phyloP scores from a whole-genome alignment of 1,140 invertebrate genomes.

The Diorhabda elongata region DNA sequence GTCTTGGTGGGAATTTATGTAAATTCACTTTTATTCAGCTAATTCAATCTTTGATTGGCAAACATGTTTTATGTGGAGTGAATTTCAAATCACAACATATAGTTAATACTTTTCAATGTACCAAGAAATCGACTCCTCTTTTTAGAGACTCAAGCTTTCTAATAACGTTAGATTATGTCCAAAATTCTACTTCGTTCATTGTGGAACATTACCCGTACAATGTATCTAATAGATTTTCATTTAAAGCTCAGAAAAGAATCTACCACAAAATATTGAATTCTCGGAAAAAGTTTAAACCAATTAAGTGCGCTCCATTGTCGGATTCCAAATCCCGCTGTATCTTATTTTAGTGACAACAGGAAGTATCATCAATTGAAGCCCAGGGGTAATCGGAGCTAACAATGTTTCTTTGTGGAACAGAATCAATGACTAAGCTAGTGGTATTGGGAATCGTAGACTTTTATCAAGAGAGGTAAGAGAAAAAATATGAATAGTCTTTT shows the following conservation, averaged over 20 bases:
- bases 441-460: neutral
- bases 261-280: neutral
- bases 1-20: no score
- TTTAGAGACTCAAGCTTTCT: no score
- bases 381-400: constrained; percentile 42
- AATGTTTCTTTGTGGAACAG: constrained; percentile 28
- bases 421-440: constrained; percentile 11
- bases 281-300: constrained; percentile 1
- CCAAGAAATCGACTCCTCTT: no score
- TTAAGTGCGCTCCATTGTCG: constrained; percentile 1
- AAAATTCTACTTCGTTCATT: no score
- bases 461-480: neutral
- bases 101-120: no score
- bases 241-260: neutral
- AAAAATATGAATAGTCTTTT: neutral
- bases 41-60: no score
- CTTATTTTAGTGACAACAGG: constrained; percentile 28
- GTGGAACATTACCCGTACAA: no score
- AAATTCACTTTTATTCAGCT: no score
- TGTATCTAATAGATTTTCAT: no score
- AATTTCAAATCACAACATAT: no score
- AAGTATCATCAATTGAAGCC: constrained; percentile 42
- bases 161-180: no score
- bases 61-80: no score
- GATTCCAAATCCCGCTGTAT: constrained; percentile 1